Evolutionary conservation across 2,888 invertebrate species (phyloP), one percentile per base, ranked within the genome.

Genomic region (Nudaria mundana): DNA sequence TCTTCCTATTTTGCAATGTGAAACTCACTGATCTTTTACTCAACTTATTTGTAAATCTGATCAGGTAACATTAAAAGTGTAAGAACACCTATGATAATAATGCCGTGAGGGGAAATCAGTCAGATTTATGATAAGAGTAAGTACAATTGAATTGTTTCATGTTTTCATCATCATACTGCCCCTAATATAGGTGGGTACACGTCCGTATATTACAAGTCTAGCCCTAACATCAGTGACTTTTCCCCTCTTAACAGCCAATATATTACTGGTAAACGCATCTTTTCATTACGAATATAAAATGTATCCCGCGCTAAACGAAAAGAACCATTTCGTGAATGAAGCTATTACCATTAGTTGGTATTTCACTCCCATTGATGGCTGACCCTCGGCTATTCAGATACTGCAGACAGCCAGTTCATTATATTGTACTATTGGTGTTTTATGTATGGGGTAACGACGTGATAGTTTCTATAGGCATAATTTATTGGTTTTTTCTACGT

Each of bases 321-420:
- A 62, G 60, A 52, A 44, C 50, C 63, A 64, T 64, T 64, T 64
- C n/a, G 65, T 63, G 57, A 63, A 64, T 62, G 52, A 55, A 46
- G 51, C 61, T 48, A 64, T 64, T 64, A 64, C 63, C 61, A 64
- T 64, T 64, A 64, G 55, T 48, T 41, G 30, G 25, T 52, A 41
- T 56, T 52, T 49, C 48, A 40, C 41, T 58, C 26, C 52, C 44
- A 59, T 58, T 56, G 59, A 58, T 56, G 48, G 46, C 40, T 47
- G 46, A 52, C 60, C 59, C 59, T 56, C 51, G 52, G 44, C 52
- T 48, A 52, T 60, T 60, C 63, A 53, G 40, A 45, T 48, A 41
- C 48, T 53, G 51, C 58, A 57, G 49, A 51, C 53, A 46, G 42
- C 37, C 44, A 57, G 47, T 50, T 57, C 57, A 57, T 60, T 56